phyloP scores from a whole-genome alignment of 2,797 vertebrate species.

The Rhinella marina region DNA sequence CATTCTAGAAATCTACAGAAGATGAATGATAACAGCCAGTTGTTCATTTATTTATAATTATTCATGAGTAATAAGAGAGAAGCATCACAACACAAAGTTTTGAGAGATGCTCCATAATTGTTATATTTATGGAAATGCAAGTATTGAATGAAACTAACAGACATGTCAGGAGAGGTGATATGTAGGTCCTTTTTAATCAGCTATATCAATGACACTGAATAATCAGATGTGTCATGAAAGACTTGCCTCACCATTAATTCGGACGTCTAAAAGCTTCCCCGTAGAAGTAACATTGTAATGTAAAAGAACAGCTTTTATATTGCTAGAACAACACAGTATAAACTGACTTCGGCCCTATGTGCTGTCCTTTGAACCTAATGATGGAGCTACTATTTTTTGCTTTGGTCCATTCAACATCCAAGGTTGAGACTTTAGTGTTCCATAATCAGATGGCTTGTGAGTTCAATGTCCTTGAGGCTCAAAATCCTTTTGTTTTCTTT shows the following conservation, averaged over 20 bases:
- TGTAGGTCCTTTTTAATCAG: too few species aligned
- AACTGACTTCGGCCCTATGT: not conserved
- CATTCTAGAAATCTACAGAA: too few species aligned
- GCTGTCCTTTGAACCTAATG: not conserved
- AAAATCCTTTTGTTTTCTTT: conserved; percentile 79
- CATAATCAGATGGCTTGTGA: conserved; percentile 78
- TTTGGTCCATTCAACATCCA: conserved; percentile 77
- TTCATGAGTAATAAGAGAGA: too few species aligned
- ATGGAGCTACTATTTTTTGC: conserved; percentile 22
- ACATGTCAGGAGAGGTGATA: too few species aligned
- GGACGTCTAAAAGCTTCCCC: not conserved
- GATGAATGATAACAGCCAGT: too few species aligned
- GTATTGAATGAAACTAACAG: too few species aligned
- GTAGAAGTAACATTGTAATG: not conserved
- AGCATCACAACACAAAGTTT: too few species aligned
- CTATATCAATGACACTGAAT: not conserved
- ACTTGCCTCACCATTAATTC: not conserved
- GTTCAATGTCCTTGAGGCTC: conserved; percentile 78
- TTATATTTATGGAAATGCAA: too few species aligned
- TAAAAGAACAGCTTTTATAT: not conserved
- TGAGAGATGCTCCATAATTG: too few species aligned
- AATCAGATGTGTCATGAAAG: not conserved
- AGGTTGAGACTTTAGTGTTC: conserved; percentile 78
- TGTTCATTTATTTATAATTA: too few species aligned
- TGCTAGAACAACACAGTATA: not conserved